Percentiles rank a stretch among this genome's conserved stretches.
phyloP scores from a whole-genome alignment of 2,888 invertebrate genomes.

The Acanthopleura granulata region DNA sequence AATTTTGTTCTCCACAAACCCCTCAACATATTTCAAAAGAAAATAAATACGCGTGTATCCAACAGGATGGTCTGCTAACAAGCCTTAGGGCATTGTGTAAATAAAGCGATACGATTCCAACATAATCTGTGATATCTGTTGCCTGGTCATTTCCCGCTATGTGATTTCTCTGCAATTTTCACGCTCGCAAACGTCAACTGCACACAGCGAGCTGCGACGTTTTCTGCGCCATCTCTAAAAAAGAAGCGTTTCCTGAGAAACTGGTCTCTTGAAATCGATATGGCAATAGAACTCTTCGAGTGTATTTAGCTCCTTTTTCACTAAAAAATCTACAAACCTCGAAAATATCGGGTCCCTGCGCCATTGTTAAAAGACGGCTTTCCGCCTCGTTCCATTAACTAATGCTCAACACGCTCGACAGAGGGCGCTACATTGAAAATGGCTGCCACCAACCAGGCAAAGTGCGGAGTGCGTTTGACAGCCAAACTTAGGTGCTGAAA shows the following conservation, averaged over 20 bases:
- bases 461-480: not conserved
- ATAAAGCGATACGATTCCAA: no score
- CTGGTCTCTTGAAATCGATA: no score
- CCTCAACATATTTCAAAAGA: no score
- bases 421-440: not conserved
- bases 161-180: not conserved
- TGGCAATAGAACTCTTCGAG: not conserved
- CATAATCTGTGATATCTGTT: no score
- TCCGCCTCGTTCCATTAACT: not conserved
- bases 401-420: not conserved
- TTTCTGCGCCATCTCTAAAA: no score
- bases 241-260: no score
- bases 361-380: constrained; percentile 15
- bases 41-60: no score
- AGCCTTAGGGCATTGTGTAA: no score
- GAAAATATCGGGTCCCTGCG: constrained; percentile 18
- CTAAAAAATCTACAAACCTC: constrained; percentile 14
- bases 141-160: not conserved
- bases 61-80: no score
- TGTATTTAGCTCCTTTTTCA: not conserved
- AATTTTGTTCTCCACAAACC: no score
- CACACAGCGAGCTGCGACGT: no score
- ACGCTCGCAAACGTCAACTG: not conserved
- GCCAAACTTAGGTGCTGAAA: no score
- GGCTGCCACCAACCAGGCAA: not conserved